Percentiles rank a stretch among this genome's conserved stretches.
Conservation (phyloP, 2,797 vertebrate species). For the Myotis daubentonii region DNA sequence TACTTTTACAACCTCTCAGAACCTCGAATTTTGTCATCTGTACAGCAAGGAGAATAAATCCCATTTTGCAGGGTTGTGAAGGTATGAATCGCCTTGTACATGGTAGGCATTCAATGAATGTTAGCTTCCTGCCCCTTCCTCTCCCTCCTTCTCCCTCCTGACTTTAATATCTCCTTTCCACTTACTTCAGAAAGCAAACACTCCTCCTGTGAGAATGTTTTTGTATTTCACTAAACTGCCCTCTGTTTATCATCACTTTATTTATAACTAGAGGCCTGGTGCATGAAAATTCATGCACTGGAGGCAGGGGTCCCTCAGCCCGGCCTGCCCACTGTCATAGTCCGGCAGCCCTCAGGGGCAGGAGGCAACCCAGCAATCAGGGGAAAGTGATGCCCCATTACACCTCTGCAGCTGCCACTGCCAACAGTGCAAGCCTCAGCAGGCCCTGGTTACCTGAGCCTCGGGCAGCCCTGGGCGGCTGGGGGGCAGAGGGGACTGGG, state of each 20-base stretch:
- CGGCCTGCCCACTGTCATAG: too few relatives aligned
- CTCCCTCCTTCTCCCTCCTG: neutral
- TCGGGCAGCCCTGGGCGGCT: too few relatives aligned
- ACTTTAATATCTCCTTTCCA: neutral
- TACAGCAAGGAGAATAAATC: neutral
- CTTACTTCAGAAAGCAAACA: neutral
- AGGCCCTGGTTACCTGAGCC: too few relatives aligned
- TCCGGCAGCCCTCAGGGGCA: too few relatives aligned
- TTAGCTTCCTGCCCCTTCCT: neutral
- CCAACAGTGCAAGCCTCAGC: too few relatives aligned
- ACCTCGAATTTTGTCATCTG: neutral
- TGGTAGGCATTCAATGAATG: neutral
- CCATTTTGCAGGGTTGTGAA: neutral
- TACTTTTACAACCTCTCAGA: neutral
- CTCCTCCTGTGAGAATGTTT: neutral
- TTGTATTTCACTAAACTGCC: neutral
- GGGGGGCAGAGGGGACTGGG: too few relatives aligned
- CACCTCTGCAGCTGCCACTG: too few relatives aligned
- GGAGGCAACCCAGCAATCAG: too few relatives aligned
- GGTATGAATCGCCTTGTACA: accelerated
- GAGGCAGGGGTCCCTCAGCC: too few relatives aligned
- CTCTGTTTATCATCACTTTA: constrained; percentile 10
- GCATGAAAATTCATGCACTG: too few relatives aligned
- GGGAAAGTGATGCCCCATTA: too few relatives aligned
- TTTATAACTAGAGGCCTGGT: neutral